Evolutionary conservation across 2,888 invertebrate species (phyloP).

Genomic region (Harpalus rufipes): DNA sequence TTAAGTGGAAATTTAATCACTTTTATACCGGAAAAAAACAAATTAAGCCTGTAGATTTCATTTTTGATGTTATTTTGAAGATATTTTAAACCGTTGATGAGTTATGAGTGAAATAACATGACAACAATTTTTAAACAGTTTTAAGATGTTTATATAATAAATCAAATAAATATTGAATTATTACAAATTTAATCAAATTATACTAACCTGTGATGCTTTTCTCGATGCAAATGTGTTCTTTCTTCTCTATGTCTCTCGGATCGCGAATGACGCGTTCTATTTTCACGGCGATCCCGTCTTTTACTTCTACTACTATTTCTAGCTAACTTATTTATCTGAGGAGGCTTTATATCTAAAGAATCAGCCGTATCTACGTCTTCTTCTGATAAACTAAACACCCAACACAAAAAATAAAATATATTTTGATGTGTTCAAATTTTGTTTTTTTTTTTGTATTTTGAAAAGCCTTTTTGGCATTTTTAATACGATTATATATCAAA

Average conservation of each 20-base stretch:
- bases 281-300: slow-evolving; percentile 71
- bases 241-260: slow-evolving; percentile 74
- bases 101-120: no score
- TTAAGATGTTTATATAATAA: neutral
- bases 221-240: slow-evolving; percentile 73
- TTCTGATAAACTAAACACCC: slow-evolving; percentile 83
- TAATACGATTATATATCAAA: no score
- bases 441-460: no score
- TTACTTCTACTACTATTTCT: slow-evolving; percentile 73
- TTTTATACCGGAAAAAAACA: no score
- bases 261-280: slow-evolving; percentile 73
- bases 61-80: no score
- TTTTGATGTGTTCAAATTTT: no score
- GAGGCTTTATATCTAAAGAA: slow-evolving; percentile 94
- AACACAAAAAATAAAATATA: no score
- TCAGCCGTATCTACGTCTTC: slow-evolving; percentile 88
- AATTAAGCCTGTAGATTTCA: no score
- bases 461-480: no score
- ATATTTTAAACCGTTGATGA: no score
- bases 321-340: slow-evolving; percentile 84
- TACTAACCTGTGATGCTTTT: slow-evolving; percentile 74
- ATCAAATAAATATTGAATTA: neutral
- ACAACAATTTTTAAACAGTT: no score
- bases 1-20: no score
- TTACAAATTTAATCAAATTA: neutral